Percentiles rank a stretch among this genome's conserved stretches.
These are phyloP conservation scores for Drosophila leontia DNA, from an alignment of 1,140 invertebrate species.

Conservation along the genomic window DNA sequence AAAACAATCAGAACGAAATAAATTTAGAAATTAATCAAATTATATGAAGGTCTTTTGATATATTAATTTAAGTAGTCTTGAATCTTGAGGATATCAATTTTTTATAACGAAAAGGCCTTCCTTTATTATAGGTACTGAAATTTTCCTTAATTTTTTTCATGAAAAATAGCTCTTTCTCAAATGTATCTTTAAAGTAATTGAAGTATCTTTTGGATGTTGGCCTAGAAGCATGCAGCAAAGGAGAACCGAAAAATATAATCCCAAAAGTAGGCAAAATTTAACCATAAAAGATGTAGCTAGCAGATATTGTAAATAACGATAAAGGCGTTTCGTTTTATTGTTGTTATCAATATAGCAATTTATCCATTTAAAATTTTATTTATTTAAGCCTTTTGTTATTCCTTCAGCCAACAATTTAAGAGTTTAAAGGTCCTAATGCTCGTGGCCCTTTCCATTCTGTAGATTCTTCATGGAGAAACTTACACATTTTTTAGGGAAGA, in stretches of 20 bases:
- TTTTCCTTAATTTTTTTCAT: too few relatives aligned
- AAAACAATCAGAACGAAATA: constrained; percentile 79
- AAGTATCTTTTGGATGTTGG: not conserved
- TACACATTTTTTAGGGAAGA: not conserved
- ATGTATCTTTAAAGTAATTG: too few relatives aligned
- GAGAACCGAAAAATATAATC: accelerated
- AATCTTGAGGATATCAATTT: not conserved
- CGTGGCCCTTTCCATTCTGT: not conserved
- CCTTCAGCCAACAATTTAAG: not conserved
- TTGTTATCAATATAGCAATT: too few relatives aligned
- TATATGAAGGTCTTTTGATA: constrained; percentile 11
- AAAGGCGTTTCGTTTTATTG: too few relatives aligned
- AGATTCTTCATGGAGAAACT: too few relatives aligned
- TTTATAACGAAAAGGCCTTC: too few relatives aligned
- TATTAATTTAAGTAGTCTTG: not conserved
- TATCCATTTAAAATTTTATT: not conserved
- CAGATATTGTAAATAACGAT: too few relatives aligned
- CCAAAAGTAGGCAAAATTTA: not conserved
- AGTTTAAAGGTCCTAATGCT: not conserved
- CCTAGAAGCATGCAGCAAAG: constrained; percentile 14
- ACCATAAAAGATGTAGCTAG: not conserved
- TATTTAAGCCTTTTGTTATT: not conserved
- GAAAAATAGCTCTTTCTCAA: too few relatives aligned
- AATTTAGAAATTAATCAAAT: constrained; percentile 69
- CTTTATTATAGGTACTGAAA: too few relatives aligned